Evolutionary conservation across 1,140 invertebrate genomes (phyloP).

Genomic region (Ruditapes philippinarum): DNA sequence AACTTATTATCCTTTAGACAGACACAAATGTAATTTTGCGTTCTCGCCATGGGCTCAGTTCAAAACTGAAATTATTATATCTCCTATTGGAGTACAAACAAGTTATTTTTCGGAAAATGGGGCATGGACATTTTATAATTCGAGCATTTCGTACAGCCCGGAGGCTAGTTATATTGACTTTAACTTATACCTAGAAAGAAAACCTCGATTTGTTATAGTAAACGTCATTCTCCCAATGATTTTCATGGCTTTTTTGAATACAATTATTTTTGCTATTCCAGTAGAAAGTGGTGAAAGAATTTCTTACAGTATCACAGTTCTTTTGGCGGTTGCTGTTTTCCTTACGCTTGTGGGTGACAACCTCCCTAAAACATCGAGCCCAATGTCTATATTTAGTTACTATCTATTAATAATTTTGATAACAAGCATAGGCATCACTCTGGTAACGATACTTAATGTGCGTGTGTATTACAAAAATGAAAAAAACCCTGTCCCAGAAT

Average conservation of each 20-base stretch:
- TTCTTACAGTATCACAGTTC: slow-evolving; percentile 52
- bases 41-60: slow-evolving; percentile 97
- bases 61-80: background rate
- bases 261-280: slow-evolving; percentile 87
- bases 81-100: background rate
- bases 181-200: slow-evolving; percentile 60
- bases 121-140: slow-evolving; percentile 18
- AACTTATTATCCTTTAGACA: slow-evolving; percentile 92
- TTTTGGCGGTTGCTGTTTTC: slow-evolving; percentile 58
- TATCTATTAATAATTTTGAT: slow-evolving; percentile 1
- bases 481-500: background rate
- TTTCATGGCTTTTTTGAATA: slow-evolving; percentile 88
- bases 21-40: slow-evolving; percentile 94
- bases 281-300: slow-evolving; percentile 57
- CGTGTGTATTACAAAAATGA: slow-evolving; percentile 33
- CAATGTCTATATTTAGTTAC: slow-evolving; percentile 12
- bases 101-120: slow-evolving; percentile 24
- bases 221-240: slow-evolving; percentile 89
- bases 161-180: background rate
- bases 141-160: background rate
- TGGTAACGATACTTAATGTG: slow-evolving; percentile 37
- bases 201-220: slow-evolving; percentile 86
- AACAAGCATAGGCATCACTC: background rate
- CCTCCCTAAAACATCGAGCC: slow-evolving; percentile 58
- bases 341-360: slow-evolving; percentile 44